Conservation (phyloP, 2,888 invertebrate species). For the Drosophila anomalata region DNA sequence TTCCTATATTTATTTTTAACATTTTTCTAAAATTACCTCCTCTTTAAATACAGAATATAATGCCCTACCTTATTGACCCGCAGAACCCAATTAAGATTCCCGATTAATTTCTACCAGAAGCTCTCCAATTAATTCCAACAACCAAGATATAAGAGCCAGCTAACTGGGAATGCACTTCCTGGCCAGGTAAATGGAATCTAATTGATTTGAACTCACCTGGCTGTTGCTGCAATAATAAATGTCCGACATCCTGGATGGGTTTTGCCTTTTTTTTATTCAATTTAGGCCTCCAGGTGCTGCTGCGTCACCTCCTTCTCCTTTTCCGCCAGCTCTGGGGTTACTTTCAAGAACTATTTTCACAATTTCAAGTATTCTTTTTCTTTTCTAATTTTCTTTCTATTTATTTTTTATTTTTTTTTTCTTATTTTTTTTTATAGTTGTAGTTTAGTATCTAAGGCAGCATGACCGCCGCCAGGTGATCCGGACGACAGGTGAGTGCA, state of each 20-base stretch:
- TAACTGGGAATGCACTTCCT: conserved; percentile 18
- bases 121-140: conserved; percentile 4
- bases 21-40: too few species aligned
- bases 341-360: neutral
- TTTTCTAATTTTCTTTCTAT: neutral
- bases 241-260: conserved; percentile 71
- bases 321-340: neutral
- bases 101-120: conserved; percentile 7
- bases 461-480: conserved; percentile 5
- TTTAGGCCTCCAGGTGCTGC: conserved; percentile 9
- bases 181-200: conserved; percentile 6
- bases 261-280: conserved; percentile 4
- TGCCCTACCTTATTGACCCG: too few species aligned
- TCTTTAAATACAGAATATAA: too few species aligned
- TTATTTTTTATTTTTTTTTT: conserved; percentile 15
- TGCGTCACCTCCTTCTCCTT: conserved; percentile 10
- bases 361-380: neutral
- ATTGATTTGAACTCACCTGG: conserved; percentile 56
- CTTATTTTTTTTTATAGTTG: neutral
- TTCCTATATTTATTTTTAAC: too few species aligned
- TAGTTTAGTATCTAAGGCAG: neutral
- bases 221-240: conserved; percentile 76
- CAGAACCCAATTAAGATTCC: neutral
- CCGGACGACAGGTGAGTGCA: conserved; percentile 2
- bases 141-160: neutral